These are phyloP conservation scores for Apus apus DNA, from an alignment of 2,113 vertebrate species.

Conservation along the genomic window DNA sequence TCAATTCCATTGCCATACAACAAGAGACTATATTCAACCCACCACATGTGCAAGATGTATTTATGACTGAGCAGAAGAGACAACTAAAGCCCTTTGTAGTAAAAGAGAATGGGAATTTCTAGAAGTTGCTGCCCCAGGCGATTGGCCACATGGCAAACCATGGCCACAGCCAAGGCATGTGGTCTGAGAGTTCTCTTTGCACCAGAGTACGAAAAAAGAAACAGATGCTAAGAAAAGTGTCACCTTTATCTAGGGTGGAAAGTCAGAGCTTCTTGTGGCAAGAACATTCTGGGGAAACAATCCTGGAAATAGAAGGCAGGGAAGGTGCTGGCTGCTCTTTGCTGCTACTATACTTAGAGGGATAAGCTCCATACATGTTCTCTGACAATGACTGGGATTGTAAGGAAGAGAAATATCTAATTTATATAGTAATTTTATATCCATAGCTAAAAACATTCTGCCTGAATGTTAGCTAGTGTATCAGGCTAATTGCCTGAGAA, in stretches of 20 bases:
- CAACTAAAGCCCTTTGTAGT: neutral
- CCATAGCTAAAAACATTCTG: neutral
- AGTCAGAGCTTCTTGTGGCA: neutral
- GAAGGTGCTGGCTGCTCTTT: neutral
- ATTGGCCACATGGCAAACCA: neutral
- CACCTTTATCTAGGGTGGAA: neutral
- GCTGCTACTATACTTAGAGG: neutral
- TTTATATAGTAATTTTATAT: neutral
- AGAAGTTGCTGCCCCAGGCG: neutral
- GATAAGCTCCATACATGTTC: fast-evolving
- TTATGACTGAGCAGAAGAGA: neutral
- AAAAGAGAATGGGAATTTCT: neutral
- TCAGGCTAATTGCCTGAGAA: neutral
- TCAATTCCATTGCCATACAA: neutral
- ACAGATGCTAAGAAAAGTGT: neutral
- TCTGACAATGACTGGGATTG: neutral
- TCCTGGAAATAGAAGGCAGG: neutral
- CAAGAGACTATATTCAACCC: neutral
- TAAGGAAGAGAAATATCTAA: neutral
- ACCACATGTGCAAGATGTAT: neutral
- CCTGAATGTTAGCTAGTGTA: neutral
- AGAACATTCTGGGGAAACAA: neutral
- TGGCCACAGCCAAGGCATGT: neutral
- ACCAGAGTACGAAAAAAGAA: neutral
- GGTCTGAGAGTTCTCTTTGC: neutral